Base-by-base conservation (phyloP, 2,797 vertebrate species). In the Glossophaga mutica region DNA sequence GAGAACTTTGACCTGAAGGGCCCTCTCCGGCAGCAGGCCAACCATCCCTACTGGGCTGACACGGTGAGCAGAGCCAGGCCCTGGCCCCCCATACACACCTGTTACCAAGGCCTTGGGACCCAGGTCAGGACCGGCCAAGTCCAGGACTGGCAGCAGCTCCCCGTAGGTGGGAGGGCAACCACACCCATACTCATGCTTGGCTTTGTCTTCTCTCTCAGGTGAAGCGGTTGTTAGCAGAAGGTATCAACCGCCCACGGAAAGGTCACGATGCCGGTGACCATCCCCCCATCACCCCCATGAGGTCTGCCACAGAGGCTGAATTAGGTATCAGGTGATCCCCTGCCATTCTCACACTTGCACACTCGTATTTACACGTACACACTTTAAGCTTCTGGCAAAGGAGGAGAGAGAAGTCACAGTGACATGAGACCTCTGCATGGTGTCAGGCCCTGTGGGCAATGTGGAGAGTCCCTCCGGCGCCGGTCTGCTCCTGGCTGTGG, bases 201-300 rank as follows among this genome's bases (percentile, higher is more conserved):
- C 88, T 86, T 46, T 76, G 65, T 94, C 21, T 90, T 81, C 48
- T 95, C 79, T 79, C 65, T 32, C 92, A 99, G 99, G 99, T 99
- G 57, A 99, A 99, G 97, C 97, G 97, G 18, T 96, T 99, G 74
- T 98, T 99, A 0, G 98, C 99, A 18, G 98, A 99, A 50, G 99
- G 99, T n/a, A 97, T 99, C 96, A 99, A 99, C 98, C 99, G 98
- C 29, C 99, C 99, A 1, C 98, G 99, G 96, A 99, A 99, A 97
- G 99, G 99, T 87, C 97, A 96, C 0, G 99, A 99, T 90, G 99
- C 99, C 16, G 99, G 99, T 14, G 99, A 99, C 97, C 99, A 99
- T 95, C 99, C 99, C 2, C 99, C 99, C 5, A 99, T 99, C 96
- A 99, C 99, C 6, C 99, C 99, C 4, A 99, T 99, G 99, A 99